Conservation (phyloP, 2,797 vertebrate genomes). For the Pseudochromis fuscus region DNA sequence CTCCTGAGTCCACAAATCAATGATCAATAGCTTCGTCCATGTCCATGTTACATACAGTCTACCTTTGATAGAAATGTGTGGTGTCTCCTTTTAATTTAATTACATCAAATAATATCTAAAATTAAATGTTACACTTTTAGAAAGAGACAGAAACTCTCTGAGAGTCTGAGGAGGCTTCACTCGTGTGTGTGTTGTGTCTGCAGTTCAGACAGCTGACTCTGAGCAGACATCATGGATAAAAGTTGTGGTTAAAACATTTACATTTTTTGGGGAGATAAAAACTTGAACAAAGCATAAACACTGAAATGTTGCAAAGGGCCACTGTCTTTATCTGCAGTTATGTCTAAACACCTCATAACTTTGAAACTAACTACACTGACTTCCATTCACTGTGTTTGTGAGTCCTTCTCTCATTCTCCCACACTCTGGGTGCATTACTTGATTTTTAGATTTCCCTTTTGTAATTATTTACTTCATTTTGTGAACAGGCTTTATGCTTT, state of each 20-base stretch:
- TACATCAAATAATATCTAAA: constrained; percentile 2
- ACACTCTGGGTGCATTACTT: neutral
- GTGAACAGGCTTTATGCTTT: neutral
- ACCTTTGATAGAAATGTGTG: neutral
- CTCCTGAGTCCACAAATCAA: too few species aligned
- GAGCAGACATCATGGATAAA: constrained; percentile 38
- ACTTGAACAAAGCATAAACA: constrained; percentile 31
- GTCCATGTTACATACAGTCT: too few species aligned
- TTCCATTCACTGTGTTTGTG: constrained; percentile 7
- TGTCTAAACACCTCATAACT: constrained; percentile 12
- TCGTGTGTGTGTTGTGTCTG: constrained; percentile 18
- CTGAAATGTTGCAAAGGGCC: constrained; percentile 17
- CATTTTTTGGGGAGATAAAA: constrained; percentile 59
- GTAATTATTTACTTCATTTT: neutral
- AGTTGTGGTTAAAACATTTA: constrained; percentile 56
- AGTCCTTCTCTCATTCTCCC: neutral
- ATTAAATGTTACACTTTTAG: neutral
- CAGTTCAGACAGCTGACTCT: constrained; percentile 34
- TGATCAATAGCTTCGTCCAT: too few species aligned
- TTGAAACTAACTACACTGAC: constrained; percentile 6
- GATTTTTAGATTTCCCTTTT: neutral
- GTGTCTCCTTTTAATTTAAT: constrained; percentile 9
- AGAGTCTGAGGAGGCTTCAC: constrained; percentile 1
- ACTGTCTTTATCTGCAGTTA: constrained; percentile 14
- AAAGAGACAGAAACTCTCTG: neutral